Percentiles rank a stretch among this genome's conserved stretches.
Conservation (phyloP, 1,140 invertebrate species). For the Globodera ellingtonae region DNA sequence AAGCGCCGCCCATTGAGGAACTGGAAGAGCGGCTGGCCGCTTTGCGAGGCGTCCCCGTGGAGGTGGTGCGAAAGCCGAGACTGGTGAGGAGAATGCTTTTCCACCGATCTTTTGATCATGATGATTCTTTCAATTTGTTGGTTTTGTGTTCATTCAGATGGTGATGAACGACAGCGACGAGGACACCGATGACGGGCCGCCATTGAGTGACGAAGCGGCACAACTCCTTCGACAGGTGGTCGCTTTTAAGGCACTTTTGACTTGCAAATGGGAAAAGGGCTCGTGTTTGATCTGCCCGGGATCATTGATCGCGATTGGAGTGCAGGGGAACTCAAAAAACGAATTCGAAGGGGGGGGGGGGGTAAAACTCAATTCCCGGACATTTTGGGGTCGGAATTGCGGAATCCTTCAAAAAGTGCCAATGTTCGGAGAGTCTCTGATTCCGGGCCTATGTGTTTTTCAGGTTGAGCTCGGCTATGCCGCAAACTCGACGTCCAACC, state of each 20-base stretch:
- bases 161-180: constrained; percentile 12
- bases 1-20: constrained; percentile 7
- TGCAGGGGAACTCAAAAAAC: too few species aligned
- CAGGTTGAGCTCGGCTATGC: background rate
- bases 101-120: background rate
- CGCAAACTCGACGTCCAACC: background rate
- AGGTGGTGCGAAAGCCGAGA: constrained; percentile 29
- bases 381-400: too few species aligned
- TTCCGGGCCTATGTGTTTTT: background rate
- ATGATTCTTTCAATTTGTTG: background rate
- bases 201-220: background rate
- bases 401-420: too few species aligned
- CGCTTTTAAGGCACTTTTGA: background rate
- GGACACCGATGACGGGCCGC: background rate
- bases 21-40: constrained; percentile 34
- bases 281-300: too few species aligned
- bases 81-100: constrained; percentile 12
- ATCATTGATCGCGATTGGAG: too few species aligned
- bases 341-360: too few species aligned
- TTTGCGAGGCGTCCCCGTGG: constrained; percentile 28
- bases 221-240: background rate
- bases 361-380: too few species aligned
- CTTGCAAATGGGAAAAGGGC: too few species aligned
- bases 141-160: background rate
- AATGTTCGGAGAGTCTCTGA: too few species aligned